Evolutionary conservation across 2,888 invertebrate species (phyloP), one percentile per base, ranked within the genome.

Genomic region (Brenthis hecate): DNA sequence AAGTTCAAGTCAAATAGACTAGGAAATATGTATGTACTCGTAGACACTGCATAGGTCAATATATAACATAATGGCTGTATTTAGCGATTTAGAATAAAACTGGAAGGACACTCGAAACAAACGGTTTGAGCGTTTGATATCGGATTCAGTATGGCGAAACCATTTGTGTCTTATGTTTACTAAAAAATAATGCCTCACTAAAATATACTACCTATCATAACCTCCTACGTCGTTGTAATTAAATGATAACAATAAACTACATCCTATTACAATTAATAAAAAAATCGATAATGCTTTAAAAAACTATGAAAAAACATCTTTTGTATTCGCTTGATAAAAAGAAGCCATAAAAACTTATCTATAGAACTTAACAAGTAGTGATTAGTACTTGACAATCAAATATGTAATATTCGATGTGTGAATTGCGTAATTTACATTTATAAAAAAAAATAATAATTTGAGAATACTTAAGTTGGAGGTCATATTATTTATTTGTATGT

Each of bases 311-410:
- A 69, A 56, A 69, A 69, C 66, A 50, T 54, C 62, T 63, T 66
- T 47, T 70, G 19, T 19, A 32, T 56, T 32, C 13, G 23, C n/a
- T 32, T 43, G 51, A 43, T 13, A 54, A 57, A 50, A 48, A 64
- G 60, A 53, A 66, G 50, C n/a, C 13, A n/a, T 28, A 71, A 71
- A 71, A 56, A 61, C 50, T 51, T 51, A 60, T 62, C 32, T 47
- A 66, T 56, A n/a, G 19, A 28, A 55, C 43, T 32, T 57, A 47
- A 63, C 55, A 61, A 66, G 65, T 48, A 64, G 53, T 66, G 53
- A 71, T 66, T 66, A 54, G 28, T 60, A 60, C 62, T 69, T 72
- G 57, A 72, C 69, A 69, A 64, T 71, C 50, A 54, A 68, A 16
- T 50, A 28, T 28, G 28, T 28, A 65, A 19, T 16, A 50, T 57